Conservation (phyloP, 2,888 invertebrate species). For the Synanthedon vespiformis region DNA sequence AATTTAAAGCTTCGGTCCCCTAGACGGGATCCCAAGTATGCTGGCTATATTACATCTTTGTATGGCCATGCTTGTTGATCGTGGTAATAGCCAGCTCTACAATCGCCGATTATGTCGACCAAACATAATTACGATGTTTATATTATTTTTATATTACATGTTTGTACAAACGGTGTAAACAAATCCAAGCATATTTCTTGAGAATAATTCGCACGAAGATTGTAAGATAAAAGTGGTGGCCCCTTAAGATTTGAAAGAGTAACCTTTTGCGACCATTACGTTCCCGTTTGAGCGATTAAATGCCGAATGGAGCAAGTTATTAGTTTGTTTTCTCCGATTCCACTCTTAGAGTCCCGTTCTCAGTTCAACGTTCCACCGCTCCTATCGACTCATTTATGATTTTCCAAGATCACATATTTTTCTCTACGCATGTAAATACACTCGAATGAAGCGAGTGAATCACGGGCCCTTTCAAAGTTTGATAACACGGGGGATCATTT, state of each 20-base stretch:
- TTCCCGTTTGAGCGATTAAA: conserved; percentile 17
- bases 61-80: no score
- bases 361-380: conserved; percentile 21
- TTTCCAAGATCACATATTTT: conserved; percentile 30
- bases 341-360: conserved; percentile 7
- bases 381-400: conserved; percentile 20
- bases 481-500: conserved; percentile 41
- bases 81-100: no score
- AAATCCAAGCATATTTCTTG: no score
- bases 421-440: conserved; percentile 35
- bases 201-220: no score
- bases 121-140: no score
- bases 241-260: conserved; percentile 3
- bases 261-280: conserved; percentile 8
- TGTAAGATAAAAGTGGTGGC: not conserved
- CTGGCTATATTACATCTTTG: no score
- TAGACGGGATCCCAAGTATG: no score
- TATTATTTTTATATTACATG: no score
- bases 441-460: conserved; percentile 24
- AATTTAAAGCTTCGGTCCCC: no score
- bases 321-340: conserved; percentile 22
- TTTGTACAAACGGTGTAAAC: no score
- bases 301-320: conserved; percentile 13
- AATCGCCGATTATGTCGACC: no score
- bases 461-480: conserved; percentile 35